Base-by-base conservation (phyloP, 2,888 invertebrate genomes). In the Chloromyia formosa region DNA sequence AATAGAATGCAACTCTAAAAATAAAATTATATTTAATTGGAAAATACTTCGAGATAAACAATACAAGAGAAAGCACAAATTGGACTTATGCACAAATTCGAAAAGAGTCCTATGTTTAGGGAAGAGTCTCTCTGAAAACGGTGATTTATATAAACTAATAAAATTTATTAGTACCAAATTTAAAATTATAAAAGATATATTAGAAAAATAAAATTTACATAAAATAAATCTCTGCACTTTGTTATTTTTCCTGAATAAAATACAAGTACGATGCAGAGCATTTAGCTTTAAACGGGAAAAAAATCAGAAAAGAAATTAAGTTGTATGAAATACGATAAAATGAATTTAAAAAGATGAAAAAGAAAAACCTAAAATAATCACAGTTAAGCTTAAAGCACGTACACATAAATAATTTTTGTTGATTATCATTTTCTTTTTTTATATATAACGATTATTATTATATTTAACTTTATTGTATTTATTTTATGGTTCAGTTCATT, bases 201-300 rank as follows among this genome's bases (percentile, higher is more conserved):
- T 61, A 27, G 20, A 23, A 61, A 61, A 61, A 61, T 61, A 10
- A 27, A 27, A 61, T 61, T 61, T n/a, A 61, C 27, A 23, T n/a
- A 54, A 71, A 40, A 56, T 69, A 69, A 53, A 56, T 71, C 71
- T 71, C 56, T 71, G 71, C 71, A 71, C 71, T 58, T 56, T 71
- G 56, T 53, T n/a, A 54, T 64, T 71, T 71, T 56, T 58, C 35
- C 56, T 20, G 35, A 35, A 40, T 35, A 71, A 71, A 71, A 71
- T 71, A 56, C 56, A 71, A 56, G 58, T 56, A 71, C 40, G 71
- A 56, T 71, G 71, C 71, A 71, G 58, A 71, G 71, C 20, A 56
- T 56, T 71, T 71, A 71, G 71, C 56, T 71, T 56, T 71, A 58
- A 69, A 35, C 27, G 7, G 7, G 27, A 35, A 35, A 35, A 35